phyloP scores from a whole-genome alignment of 2,113 vertebrate species.

The Myotis brandtii region DNA sequence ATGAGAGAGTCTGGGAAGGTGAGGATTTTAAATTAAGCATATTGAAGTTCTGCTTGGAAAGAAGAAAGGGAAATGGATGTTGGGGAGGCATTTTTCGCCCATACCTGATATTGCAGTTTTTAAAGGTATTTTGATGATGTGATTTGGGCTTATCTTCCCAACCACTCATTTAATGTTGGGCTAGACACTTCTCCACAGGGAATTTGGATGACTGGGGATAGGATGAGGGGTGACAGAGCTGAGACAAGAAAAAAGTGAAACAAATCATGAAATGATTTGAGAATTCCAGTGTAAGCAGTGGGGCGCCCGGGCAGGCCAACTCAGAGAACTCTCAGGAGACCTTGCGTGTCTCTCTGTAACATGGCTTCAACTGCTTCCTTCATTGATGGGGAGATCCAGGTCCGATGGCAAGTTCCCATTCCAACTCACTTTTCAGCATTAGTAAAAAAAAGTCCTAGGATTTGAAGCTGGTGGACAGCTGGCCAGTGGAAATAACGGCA shows the following conservation, averaged over 20 bases:
- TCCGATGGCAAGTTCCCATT: neutral
- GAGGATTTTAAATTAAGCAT: neutral
- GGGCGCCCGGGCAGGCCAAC: neutral
- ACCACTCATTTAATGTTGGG: neutral
- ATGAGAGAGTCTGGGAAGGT: neutral
- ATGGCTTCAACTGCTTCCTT: neutral
- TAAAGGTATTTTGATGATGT: neutral
- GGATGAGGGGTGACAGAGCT: neutral
- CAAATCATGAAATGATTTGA: neutral
- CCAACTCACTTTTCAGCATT: neutral
- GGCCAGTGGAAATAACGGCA: neutral
- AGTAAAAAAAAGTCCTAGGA: neutral
- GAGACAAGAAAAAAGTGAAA: neutral
- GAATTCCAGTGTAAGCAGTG: neutral
- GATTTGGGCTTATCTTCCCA: neutral
- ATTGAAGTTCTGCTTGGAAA: neutral
- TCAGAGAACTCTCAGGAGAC: neutral
- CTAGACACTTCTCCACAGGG: neutral
- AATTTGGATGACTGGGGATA: neutral
- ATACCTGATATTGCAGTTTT: neutral
- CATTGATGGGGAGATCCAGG: neutral
- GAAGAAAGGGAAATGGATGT: neutral
- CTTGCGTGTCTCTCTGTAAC: neutral
- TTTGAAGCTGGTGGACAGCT: neutral
- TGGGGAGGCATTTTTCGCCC: neutral